Evolutionary conservation across 2,888 invertebrate species (phyloP).

Genomic region (Tenodera sinensis): DNA sequence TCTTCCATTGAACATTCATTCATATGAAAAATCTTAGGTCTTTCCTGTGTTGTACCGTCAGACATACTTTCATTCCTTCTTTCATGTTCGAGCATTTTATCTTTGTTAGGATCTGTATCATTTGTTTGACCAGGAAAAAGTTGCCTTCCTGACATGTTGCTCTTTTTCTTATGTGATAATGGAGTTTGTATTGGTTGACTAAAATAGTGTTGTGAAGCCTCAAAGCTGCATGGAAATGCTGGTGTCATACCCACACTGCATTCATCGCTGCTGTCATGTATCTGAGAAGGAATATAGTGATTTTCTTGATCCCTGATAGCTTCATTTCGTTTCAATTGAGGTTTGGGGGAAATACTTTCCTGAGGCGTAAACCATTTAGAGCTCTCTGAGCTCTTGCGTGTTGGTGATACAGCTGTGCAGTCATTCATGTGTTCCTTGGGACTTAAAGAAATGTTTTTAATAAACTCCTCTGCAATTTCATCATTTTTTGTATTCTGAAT

Average conservation of each 20-base stretch:
- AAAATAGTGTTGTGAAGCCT: background rate
- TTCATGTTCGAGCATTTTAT: too few species aligned
- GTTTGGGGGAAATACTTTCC: background rate
- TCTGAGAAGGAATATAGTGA: background rate
- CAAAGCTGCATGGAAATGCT: background rate
- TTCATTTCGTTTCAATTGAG: background rate
- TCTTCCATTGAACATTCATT: background rate
- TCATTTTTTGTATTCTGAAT: background rate
- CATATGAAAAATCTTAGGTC: background rate
- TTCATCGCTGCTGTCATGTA: background rate
- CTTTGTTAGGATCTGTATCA: background rate
- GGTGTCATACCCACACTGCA: background rate
- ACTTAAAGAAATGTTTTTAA: background rate
- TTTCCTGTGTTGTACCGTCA: background rate
- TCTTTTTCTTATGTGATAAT: background rate
- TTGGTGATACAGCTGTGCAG: background rate
- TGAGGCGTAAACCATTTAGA: background rate
- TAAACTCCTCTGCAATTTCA: background rate
- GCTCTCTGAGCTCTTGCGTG: background rate
- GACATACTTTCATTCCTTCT: background rate
- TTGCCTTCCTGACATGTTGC: background rate
- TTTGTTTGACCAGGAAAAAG: background rate
- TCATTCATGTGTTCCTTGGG: background rate
- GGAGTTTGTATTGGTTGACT: background rate
- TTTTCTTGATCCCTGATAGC: background rate